A percentile compares a stretch with the other conserved stretches of the same genome.
Conservation (phyloP, 2,113 vertebrate species). For the Panurus biarmicus region DNA sequence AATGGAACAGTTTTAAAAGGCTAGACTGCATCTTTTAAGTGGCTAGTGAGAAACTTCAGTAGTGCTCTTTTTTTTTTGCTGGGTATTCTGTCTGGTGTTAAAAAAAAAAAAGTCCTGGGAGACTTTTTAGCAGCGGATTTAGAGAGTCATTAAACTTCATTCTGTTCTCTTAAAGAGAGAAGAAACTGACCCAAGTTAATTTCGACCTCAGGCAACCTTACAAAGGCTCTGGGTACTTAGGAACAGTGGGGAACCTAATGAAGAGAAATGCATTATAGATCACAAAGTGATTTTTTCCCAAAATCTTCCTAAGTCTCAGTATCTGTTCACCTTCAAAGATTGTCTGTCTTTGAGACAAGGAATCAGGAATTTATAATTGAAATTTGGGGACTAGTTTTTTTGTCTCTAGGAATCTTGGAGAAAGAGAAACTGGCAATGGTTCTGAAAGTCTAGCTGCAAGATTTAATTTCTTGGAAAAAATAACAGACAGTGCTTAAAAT, state of each 20-base stretch:
- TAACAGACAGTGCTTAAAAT: not conserved
- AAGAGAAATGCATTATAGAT: slow-evolving; percentile 1
- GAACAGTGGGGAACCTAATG: not conserved
- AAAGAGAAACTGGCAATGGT: not conserved
- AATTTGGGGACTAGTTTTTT: not conserved
- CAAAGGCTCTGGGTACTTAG: not conserved
- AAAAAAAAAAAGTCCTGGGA: not conserved
- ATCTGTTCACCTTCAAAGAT: not conserved
- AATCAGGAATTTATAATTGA: not conserved
- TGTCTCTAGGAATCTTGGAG: not conserved
- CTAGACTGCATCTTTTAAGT: not conserved
- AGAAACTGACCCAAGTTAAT: not conserved
- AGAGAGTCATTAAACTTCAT: not conserved
- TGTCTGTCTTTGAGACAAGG: not conserved
- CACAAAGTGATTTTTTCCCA: not conserved
- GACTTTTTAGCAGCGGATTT: not conserved
- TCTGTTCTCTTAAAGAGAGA: not conserved
- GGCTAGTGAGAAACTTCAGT: not conserved
- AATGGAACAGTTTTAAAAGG: not conserved
- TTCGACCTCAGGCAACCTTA: not conserved
- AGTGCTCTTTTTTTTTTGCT: not conserved
- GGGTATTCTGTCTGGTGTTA: not conserved
- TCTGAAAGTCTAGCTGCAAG: not conserved
- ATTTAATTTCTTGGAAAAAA: not conserved
- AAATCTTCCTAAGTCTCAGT: not conserved